A percentile compares a stretch with the other conserved stretches of the same genome.
Evolutionary conservation across 2,797 vertebrate genomes (phyloP).

Genomic region (Sciurus vulgaris): DNA sequence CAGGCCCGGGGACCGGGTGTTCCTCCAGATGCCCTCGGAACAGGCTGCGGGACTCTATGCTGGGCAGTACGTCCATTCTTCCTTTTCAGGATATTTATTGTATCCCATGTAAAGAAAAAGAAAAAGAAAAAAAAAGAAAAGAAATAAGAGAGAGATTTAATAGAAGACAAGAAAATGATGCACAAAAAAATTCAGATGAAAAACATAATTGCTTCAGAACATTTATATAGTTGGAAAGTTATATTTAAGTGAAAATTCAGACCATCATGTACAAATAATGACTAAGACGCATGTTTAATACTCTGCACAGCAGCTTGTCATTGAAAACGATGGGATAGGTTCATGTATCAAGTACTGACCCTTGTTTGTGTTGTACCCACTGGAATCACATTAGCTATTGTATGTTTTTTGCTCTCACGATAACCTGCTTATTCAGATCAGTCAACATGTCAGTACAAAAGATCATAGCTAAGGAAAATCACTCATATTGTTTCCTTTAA

Average conservation of each 20-base stretch:
- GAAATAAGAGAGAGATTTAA: constrained; percentile 68
- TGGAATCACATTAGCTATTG: constrained; percentile 83
- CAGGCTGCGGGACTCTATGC: constrained; percentile 98
- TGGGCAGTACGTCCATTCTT: constrained; percentile 96
- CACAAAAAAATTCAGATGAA: constrained; percentile 71
- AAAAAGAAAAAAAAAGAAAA: constrained; percentile 62
- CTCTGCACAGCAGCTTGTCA: constrained; percentile 85
- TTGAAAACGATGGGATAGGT: constrained; percentile 75
- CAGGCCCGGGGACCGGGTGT: constrained; percentile 93
- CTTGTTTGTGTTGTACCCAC: constrained; percentile 82
- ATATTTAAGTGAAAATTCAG: constrained; percentile 86
- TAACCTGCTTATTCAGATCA: constrained; percentile 86
- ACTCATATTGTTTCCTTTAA: constrained; percentile 79
- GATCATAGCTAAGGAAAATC: constrained; percentile 76
- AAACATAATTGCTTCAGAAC: constrained; percentile 84
- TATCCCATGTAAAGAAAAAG: constrained; percentile 93
- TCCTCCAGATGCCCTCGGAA: constrained; percentile 96
- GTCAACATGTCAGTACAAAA: constrained; percentile 80
- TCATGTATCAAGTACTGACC: constrained; percentile 82
- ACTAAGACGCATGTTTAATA: constrained; percentile 73
- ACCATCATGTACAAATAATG: constrained; percentile 86
- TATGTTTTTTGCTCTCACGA: constrained; percentile 85
- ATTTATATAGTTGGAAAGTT: constrained; percentile 84
- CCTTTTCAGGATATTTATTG: constrained; percentile 98
- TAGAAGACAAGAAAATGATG: constrained; percentile 75